Base-by-base conservation (phyloP, 2,113 vertebrate species). In the Ammospiza caudacuta region DNA sequence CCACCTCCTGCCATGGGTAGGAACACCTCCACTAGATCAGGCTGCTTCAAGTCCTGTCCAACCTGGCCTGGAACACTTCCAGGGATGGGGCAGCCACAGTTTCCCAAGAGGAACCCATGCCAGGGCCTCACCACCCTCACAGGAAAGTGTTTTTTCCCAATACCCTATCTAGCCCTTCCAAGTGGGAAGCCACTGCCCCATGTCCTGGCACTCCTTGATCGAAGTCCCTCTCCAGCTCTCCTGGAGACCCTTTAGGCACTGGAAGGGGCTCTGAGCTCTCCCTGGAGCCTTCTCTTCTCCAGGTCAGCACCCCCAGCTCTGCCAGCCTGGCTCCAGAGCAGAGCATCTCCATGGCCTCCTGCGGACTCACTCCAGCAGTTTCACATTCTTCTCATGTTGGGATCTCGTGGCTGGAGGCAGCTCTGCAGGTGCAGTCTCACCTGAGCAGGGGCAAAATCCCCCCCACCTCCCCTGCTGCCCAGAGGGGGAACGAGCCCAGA, bases 41-140 rank as follows among this genome's bases (percentile, higher is more conserved):
- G 9, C 4, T 74, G 46, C 72, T 66, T 11, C 39, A 80, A 68
- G n/a, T 7, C 29, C 35, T 3, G 0, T 55, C 35, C 61, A 69
- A 17, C 7, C 59, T 7, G 33, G 9, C 25, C 25, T 19, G 13
- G 11, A 28, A 75, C 57, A 28, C 8, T 31, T 55, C 15, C 49
- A 63, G 2, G 4, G 3, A 63, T 3, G 15, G 5, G 6, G 9
- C 25, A 82, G 11, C 35, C 17, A 46, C 33, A 63, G 5, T 2
- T 5, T 3, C 55, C 31, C 64, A 13, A 13, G 22, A 25, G 4
- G 11, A 75, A 27, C 28, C 11, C 3, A 0, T 8, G 18, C 25
- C 49, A 81, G 18, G 2, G 12, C 23, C 66, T 61, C 69, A 9
- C 19, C 35, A 81, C 6, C 7, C 33, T 61, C 66, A 25, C 6